Percentiles rank a stretch among this genome's conserved stretches.
Conservation (phyloP, 1,140 invertebrate genomes). For the Sinonovacula constricta region DNA sequence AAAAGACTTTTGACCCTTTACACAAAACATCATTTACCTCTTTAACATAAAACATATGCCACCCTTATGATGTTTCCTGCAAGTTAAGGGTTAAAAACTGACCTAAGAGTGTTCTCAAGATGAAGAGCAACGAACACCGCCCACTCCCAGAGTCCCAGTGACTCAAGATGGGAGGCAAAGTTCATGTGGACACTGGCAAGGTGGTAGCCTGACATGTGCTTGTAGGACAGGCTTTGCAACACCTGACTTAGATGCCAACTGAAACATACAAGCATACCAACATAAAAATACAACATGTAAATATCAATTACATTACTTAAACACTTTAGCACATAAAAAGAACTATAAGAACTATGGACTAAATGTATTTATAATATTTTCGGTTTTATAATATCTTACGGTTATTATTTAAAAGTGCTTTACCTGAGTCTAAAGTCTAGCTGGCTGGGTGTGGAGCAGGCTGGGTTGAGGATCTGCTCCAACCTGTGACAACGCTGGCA, state of each 20-base stretch:
- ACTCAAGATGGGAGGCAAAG: constrained; percentile 91
- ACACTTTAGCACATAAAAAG: neutral
- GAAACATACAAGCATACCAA: constrained; percentile 63
- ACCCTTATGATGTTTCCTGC: neutral
- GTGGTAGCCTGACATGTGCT: constrained; percentile 83
- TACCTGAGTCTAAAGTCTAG: constrained; percentile 91
- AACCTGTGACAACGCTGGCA: constrained; percentile 82
- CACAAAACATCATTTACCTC: too few relatives aligned
- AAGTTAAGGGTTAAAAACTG: constrained; percentile 49
- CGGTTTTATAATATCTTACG: neutral
- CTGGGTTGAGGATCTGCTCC: constrained; percentile 86
- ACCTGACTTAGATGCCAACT: constrained; percentile 85
- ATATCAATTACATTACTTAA: neutral
- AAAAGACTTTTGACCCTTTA: too few relatives aligned
- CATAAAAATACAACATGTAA: constrained; percentile 10
- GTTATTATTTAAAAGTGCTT: constrained; percentile 55
- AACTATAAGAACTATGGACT: neutral
- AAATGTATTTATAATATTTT: too few relatives aligned
- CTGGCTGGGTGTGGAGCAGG: constrained; percentile 87
- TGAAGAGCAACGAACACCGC: constrained; percentile 92
- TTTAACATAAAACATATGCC: too few relatives aligned
- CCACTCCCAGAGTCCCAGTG: constrained; percentile 91
- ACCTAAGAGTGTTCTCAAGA: constrained; percentile 83
- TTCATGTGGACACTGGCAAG: constrained; percentile 83
- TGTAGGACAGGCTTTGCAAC: constrained; percentile 84